A percentile compares a stretch with the other conserved stretches of the same genome.
Conservation (phyloP, 2,797 vertebrate genomes). For the Phrynocephalus vlangalii region DNA sequence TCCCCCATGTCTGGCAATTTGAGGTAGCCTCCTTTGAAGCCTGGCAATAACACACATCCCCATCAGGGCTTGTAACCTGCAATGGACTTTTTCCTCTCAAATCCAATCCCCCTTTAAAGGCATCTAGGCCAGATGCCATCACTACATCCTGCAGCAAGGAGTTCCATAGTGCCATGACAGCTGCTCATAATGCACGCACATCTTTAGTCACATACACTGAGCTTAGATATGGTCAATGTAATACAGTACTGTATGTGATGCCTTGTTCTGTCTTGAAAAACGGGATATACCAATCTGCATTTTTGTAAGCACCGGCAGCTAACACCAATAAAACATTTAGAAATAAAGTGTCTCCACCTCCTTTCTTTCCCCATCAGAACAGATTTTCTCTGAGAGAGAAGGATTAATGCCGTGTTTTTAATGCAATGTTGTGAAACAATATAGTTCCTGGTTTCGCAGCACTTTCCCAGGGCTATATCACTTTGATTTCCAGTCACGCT, state of each 20-base stretch:
- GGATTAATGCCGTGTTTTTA: neutral
- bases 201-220: neutral
- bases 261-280: neutral
- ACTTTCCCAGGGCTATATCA: slow-evolving; percentile 14
- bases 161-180: neutral
- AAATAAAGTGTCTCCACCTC: neutral
- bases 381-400: neutral
- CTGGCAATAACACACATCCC: too few relatives aligned
- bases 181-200: neutral
- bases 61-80: too few relatives aligned
- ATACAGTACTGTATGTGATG: neutral
- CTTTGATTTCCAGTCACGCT: slow-evolving; percentile 37
- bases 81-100: too few relatives aligned
- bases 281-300: too few relatives aligned
- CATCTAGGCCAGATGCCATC: too few relatives aligned
- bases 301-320: neutral
- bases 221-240: neutral
- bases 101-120: too few relatives aligned
- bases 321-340: neutral
- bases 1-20: too few relatives aligned
- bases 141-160: too few relatives aligned
- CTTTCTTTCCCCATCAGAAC: neutral
- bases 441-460: neutral
- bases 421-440: slow-evolving; percentile 20
- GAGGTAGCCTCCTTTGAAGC: too few relatives aligned